These are phyloP conservation scores for Drosophila baimaii DNA, from an alignment of 1,140 invertebrate genomes.

Conservation along the genomic window DNA sequence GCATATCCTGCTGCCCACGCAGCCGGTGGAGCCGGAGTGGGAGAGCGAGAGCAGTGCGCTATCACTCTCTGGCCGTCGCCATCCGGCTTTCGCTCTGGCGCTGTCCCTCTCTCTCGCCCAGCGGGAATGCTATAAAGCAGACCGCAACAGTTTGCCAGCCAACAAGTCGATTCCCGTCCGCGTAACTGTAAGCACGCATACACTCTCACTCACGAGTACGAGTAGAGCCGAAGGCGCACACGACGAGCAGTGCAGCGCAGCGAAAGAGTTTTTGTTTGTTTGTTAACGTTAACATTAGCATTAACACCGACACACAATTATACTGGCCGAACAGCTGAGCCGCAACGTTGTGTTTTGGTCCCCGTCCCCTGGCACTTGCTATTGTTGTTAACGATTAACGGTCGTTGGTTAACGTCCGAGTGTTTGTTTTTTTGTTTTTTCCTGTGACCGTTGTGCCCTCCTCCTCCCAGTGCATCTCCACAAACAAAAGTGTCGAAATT, in stretches of 20 bases:
- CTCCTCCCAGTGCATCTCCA: not conserved
- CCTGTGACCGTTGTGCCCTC: slow-evolving; percentile 9
- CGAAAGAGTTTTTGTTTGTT: slow-evolving; percentile 28
- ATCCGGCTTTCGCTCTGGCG: slow-evolving; percentile 3
- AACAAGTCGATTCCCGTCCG: slow-evolving; percentile 69
- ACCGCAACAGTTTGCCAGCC: slow-evolving; percentile 38
- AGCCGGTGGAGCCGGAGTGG: not conserved
- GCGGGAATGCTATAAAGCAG: slow-evolving; percentile 63
- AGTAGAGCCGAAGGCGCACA: slow-evolving; percentile 3
- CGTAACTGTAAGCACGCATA: slow-evolving; percentile 64
- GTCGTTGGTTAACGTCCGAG: not conserved
- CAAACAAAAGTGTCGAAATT: slow-evolving; percentile 43
- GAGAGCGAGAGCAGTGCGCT: slow-evolving; percentile 4
- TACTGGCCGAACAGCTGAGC: slow-evolving; percentile 34
- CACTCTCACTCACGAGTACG: slow-evolving; percentile 12
- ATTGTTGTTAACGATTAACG: not conserved
- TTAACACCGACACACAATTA: slow-evolving; percentile 19
- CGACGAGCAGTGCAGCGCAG: slow-evolving; percentile 9
- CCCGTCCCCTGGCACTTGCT: slow-evolving; percentile 11
- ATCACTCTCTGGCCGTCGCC: slow-evolving; percentile 17
- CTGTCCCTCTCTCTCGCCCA: slow-evolving; percentile 19
- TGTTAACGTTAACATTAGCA: slow-evolving; percentile 18
- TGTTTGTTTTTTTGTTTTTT: slow-evolving; percentile 8
- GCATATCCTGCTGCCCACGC: slow-evolving; percentile 31
- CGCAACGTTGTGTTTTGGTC: slow-evolving; percentile 13